A percentile compares a stretch with the other conserved stretches of the same genome.
Evolutionary conservation across 1,140 invertebrate species (phyloP).

Genomic region (Tenebrio molitor): DNA sequence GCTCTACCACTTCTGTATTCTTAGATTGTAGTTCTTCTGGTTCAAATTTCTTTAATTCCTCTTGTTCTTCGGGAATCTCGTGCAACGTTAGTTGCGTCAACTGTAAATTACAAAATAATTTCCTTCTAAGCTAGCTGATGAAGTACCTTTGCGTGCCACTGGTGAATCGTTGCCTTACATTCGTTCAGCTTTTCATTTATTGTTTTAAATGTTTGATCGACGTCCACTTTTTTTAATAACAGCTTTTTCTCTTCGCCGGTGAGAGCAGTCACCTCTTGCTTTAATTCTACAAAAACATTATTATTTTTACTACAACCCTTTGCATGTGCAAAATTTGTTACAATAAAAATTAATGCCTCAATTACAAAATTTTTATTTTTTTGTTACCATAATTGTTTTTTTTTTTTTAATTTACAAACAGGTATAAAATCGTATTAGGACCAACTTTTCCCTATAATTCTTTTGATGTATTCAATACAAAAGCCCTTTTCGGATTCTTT

Average conservation of each 20-base stretch:
- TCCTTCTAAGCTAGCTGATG: background rate
- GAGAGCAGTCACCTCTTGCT: conserved; percentile 71
- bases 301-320: too few relatives aligned
- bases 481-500: too few relatives aligned
- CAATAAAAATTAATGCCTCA: too few relatives aligned
- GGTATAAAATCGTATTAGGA: too few relatives aligned
- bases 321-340: too few relatives aligned
- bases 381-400: too few relatives aligned
- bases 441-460: too few relatives aligned
- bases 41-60: conserved; percentile 71
- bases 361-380: too few relatives aligned
- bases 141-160: conserved; percentile 56
- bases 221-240: conserved; percentile 79
- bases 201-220: conserved; percentile 82
- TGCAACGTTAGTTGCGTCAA: conserved; percentile 78
- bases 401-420: too few relatives aligned
- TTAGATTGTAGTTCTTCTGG: conserved; percentile 79
- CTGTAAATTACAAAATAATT: conserved; percentile 64
- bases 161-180: conserved; percentile 65
- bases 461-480: too few relatives aligned
- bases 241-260: conserved; percentile 77
- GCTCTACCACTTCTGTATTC: conserved; percentile 74
- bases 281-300: conserved; percentile 55
- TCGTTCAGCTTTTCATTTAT: conserved; percentile 77
- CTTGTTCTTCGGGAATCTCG: conserved; percentile 72